Base-by-base conservation (phyloP, 2,113 vertebrate genomes). In the Gobius niger region DNA sequence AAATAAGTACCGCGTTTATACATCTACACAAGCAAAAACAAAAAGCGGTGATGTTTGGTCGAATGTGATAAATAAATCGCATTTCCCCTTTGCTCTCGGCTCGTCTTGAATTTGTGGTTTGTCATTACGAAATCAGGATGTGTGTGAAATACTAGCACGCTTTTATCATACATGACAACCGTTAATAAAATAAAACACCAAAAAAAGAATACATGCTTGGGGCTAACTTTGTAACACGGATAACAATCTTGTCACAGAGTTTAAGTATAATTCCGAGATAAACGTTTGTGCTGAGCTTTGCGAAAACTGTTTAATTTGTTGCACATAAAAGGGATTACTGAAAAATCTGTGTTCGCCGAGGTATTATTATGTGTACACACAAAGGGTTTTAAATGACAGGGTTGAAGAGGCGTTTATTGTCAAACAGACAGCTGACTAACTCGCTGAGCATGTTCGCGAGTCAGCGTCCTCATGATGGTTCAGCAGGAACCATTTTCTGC, bases 401-500 rank as follows among this genome's bases (percentile, higher is more conserved):
- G 19, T 19, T 24, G 52, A 19, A 19, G 19, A 9, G 3, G 52
- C 11, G 34, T 60, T 60, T 60, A 44, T 60, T 44, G 14, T 60
- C 34, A 16, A n/a, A 60, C 40, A 7, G 3, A 7, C 41, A 44
- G 57, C 40, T 60, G 57, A 60, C 40, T 60, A 42, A 60, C 57
- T 10, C n/a, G 57, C 15, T 9, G 14, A 5, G 57, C 34, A n/a
- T 42, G 34, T 60, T 60, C 5, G 56, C 24, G 57, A 60, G 57
- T 44, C 34, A 60, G 57, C 57, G 40, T 44, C 15, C 40, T 44
- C 56, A 41, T 59, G 56, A 59, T 59, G 56, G 56, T 14, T 57
- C 54, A 57, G 54, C 54, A 57, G 24, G 24, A 57, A 57, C 5
- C 7, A 2, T 54, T 24, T 14, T 60, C 34, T 42, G 56, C 34